Percentiles rank a stretch among this genome's conserved stretches.
Conservation (phyloP, 2,888 invertebrate species). For the Exocentrus adspersus region DNA sequence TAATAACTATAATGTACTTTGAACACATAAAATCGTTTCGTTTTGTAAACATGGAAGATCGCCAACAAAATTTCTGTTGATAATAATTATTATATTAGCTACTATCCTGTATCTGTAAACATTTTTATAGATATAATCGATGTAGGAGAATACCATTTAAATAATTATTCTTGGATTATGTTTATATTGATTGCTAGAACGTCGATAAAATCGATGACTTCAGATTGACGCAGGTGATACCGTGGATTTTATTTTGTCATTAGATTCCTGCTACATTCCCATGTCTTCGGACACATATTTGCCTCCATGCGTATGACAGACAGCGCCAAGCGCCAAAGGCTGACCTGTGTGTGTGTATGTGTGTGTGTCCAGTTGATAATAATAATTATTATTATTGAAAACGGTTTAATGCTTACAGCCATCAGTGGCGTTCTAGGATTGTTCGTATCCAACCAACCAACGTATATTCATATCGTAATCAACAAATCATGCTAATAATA, state of each 20-base stretch:
- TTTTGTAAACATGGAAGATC: constrained; percentile 23
- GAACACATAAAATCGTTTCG: too few relatives aligned
- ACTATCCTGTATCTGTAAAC: constrained; percentile 25
- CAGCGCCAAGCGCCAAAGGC: not conserved
- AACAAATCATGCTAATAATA: too few relatives aligned
- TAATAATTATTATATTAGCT: constrained; percentile 26
- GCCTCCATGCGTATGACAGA: constrained; percentile 3
- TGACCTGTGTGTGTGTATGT: not conserved
- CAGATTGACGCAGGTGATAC: constrained; percentile 23
- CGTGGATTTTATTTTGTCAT: constrained; percentile 27
- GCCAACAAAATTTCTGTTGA: constrained; percentile 17
- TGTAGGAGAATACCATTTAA: constrained; percentile 23
- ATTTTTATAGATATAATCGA: constrained; percentile 24
- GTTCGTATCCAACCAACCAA: too few relatives aligned
- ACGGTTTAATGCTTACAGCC: too few relatives aligned
- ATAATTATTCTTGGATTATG: constrained; percentile 21
- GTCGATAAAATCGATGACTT: constrained; percentile 15
- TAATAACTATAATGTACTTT: too few relatives aligned
- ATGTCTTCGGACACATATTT: constrained; percentile 1
- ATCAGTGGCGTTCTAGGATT: too few relatives aligned
- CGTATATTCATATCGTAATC: too few relatives aligned
- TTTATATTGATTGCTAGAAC: constrained; percentile 20
- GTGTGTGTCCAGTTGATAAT: constrained; percentile 6
- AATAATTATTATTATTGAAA: too few relatives aligned
- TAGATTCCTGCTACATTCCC: constrained; percentile 15